Base-by-base conservation (phyloP, 2,113 vertebrate genomes). In the Ammodramus savannarum region DNA sequence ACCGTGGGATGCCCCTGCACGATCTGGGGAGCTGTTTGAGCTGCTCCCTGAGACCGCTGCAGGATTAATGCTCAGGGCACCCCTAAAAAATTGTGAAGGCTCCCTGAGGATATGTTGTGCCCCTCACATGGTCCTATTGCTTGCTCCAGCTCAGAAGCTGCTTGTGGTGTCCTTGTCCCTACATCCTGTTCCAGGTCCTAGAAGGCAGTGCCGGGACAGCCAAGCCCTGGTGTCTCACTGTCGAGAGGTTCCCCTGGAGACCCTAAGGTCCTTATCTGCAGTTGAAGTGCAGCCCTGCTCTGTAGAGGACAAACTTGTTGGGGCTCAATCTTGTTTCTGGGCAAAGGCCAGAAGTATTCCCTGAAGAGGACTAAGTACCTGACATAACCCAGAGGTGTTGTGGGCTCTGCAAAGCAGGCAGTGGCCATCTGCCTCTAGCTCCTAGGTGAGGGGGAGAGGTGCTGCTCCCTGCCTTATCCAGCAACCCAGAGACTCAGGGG, bases 141-240 rank as follows among this genome's bases (percentile, higher is more conserved):
- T 63, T 1, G 0, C 36, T 55, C 3, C 1, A 32, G 4, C 25
- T 59, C 39, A 27, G 81, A 69, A 82, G 22, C 29, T 71, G 36
- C 34, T 57, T 38, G 27, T 52, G 18, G 46, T 38, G 25, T 29
- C 16, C 62, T 71, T 54, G 23, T 75, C 20, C 14, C 65, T n/a
- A 73, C 7, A 5, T 54, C 31, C 27, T 3, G 3, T 68, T 66
- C 49, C 71, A 36, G 19, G 3, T 54, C 39, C 36, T 46, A 69
- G 15, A 34, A 32, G 11, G 49, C 11, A 71, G 36, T 65, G 49
- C 38, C 11, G 25, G 34, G 12, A 39, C 1, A 7, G 36, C 16
- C 57, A 71, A 57, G 27, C 22, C 13, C 3, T 0, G n/a, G 13
- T 17, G 16, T 36, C 2, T 1, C 1, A 0, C 5, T 43, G 16